A percentile compares a stretch with the other conserved stretches of the same genome.
Conservation (phyloP, 2,888 invertebrate genomes). For the Caenorhabditis auriculariae region DNA sequence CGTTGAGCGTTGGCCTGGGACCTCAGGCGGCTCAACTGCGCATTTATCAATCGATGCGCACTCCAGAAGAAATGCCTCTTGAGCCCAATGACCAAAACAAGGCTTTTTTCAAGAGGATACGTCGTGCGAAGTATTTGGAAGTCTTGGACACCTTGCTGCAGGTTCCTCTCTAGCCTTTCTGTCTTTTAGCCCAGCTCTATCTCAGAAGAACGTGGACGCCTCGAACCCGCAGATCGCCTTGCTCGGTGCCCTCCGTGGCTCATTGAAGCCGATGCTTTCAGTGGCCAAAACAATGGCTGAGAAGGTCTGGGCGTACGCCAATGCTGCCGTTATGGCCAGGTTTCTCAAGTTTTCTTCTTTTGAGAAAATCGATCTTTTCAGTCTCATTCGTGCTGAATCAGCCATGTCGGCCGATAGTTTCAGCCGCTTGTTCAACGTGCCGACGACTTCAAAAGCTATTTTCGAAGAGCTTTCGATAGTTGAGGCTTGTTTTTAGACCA, state of each 20-base stretch:
- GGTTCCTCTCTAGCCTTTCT: too few relatives aligned
- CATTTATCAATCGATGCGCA: slow-evolving; percentile 15
- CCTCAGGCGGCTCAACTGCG: slow-evolving; percentile 15
- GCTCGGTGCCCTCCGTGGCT: slow-evolving; percentile 17
- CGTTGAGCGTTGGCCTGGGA: slow-evolving; percentile 17
- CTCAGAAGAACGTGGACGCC: slow-evolving; percentile 6
- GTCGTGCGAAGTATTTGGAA: slow-evolving; percentile 21
- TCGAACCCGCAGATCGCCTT: slow-evolving; percentile 7
- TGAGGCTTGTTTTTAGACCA: too few relatives aligned
- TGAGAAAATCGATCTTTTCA: not conserved
- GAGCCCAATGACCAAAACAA: slow-evolving; percentile 6
- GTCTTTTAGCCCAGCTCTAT: too few relatives aligned
- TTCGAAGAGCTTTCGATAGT: slow-evolving; percentile 16
- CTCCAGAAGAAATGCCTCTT: slow-evolving; percentile 16
- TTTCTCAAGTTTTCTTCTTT: not conserved
- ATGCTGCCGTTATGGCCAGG: slow-evolving; percentile 19
- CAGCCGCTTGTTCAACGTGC: slow-evolving; percentile 13
- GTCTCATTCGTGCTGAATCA: slow-evolving; percentile 20
- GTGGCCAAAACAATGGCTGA: slow-evolving; percentile 13
- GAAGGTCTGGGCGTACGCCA: slow-evolving; percentile 28
- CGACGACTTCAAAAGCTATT: slow-evolving; percentile 18
- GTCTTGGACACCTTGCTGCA: slow-evolving; percentile 15
- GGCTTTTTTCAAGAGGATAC: slow-evolving; percentile 10
- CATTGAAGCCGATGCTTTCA: slow-evolving; percentile 12
- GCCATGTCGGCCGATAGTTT: slow-evolving; percentile 5